These are phyloP conservation scores for Tillus elongatus DNA, from an alignment of 2,888 invertebrate genomes.

Conservation along the genomic window DNA sequence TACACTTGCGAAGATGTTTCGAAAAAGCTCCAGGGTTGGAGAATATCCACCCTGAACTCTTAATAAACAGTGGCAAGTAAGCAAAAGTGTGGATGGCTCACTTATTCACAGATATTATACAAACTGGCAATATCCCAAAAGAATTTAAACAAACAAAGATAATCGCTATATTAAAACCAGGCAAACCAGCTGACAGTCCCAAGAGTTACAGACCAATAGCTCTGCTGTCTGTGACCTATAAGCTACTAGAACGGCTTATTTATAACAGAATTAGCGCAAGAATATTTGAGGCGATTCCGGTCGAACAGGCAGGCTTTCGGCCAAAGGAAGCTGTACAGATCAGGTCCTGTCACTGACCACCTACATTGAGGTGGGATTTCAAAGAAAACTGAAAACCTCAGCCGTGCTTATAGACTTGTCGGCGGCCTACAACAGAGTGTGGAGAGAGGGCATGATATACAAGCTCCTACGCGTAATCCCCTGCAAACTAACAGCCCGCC, in stretches of 20 bases:
- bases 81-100: conserved; percentile 10
- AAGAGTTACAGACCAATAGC: conserved; percentile 13
- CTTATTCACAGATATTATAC: too few relatives aligned
- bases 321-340: conserved; percentile 8
- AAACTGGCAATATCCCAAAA: too few relatives aligned
- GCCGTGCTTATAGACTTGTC: conserved; percentile 1
- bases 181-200: conserved; percentile 12
- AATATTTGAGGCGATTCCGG: conserved; percentile 1
- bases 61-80: conserved; percentile 9
- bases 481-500: too few relatives aligned
- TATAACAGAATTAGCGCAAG: conserved; percentile 10
- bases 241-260: conserved; percentile 11
- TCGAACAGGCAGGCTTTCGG: conserved; percentile 12
- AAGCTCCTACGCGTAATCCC: too few relatives aligned
- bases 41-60: conserved; percentile 8
- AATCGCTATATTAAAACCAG: conserved; percentile 13
- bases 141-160: conserved; percentile 13
- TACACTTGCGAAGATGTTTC: conserved; percentile 4
- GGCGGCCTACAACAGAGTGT: too few relatives aligned
- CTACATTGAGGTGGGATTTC: conserved; percentile 4
- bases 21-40: conserved; percentile 11
- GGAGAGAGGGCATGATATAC: too few relatives aligned
- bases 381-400: conserved; percentile 8
- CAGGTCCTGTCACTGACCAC: conserved; percentile 11
- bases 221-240: conserved; percentile 8